Conservation (phyloP, 2,888 invertebrate species). For the Meiosimyza platycephala region DNA sequence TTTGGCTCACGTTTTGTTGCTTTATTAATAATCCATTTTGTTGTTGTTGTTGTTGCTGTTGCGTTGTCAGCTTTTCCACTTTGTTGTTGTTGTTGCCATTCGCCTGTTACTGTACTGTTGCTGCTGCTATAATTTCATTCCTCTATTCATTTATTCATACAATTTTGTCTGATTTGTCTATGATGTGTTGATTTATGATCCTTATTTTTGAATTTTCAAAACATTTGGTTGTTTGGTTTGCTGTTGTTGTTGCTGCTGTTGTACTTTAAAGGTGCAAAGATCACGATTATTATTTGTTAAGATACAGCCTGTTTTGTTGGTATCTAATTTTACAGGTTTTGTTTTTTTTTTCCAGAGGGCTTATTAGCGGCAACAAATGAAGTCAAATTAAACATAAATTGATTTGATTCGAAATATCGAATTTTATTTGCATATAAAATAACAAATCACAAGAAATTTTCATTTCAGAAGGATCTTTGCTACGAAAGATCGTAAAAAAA, state of each 20-base stretch:
- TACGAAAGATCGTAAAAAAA: no score
- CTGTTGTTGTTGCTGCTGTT: constrained; percentile 18
- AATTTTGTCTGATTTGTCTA: constrained; percentile 32
- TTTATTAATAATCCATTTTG: constrained; percentile 32
- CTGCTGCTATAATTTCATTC: constrained; percentile 28
- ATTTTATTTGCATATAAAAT: no score
- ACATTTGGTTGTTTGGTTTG: constrained; percentile 8
- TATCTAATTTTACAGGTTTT: constrained; percentile 19
- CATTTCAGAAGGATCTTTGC: no score
- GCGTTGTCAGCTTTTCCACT: not conserved
- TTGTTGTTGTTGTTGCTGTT: constrained; percentile 10
- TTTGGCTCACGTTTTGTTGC: constrained; percentile 34
- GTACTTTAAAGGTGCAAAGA: constrained; percentile 25
- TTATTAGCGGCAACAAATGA: no score
- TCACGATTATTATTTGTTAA: constrained; percentile 36
- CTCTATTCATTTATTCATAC: constrained; percentile 27
- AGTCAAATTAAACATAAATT: no score
- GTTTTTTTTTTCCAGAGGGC: not conserved
- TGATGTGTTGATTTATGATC: constrained; percentile 36
- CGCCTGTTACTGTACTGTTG: not conserved
- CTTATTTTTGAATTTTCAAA: constrained; percentile 31
- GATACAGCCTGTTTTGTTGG: not conserved
- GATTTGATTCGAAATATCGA: no score
- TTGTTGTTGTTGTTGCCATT: not conserved
- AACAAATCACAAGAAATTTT: no score